phyloP scores from a whole-genome alignment of 2,888 invertebrate species.

The Aplocera efformata region DNA sequence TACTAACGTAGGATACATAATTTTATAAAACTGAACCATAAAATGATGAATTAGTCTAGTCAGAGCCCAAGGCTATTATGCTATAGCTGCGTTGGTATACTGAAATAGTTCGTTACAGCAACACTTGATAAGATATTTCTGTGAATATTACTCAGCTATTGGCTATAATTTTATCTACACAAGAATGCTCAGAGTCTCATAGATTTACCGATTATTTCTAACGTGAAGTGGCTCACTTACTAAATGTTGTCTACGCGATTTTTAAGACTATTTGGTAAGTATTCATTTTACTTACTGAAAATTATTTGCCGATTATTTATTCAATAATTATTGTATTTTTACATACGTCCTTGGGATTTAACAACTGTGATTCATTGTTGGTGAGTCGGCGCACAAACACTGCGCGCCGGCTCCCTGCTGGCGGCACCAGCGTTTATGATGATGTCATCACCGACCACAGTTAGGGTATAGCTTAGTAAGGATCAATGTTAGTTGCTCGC shows the following conservation, averaged over 20 bases:
- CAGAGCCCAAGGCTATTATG: no score
- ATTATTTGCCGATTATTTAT: not conserved
- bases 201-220: no score
- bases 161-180: slow-evolving; percentile 1
- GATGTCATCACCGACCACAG: slow-evolving; percentile 23
- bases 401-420: not conserved
- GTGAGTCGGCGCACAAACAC: not conserved
- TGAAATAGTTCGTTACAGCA: no score
- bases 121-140: not conserved
- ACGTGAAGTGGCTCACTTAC: not conserved
- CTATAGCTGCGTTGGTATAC: no score
- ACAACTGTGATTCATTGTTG: slow-evolving; percentile 8
- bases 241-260: slow-evolving; percentile 16
- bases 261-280: slow-evolving; percentile 14
- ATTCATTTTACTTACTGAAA: not conserved
- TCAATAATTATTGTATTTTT: not conserved
- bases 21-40: no score
- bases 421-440: slow-evolving; percentile 2
- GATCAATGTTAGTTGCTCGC: slow-evolving; percentile 3
- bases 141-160: slow-evolving; percentile 6
- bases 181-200: not conserved
- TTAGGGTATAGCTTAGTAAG: not conserved
- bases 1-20: no score
- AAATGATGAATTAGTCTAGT: no score
- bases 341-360: slow-evolving; percentile 3